These are phyloP conservation scores for Pluvialis apricaria DNA, from an alignment of 2,113 vertebrate species.

Conservation along the genomic window DNA sequence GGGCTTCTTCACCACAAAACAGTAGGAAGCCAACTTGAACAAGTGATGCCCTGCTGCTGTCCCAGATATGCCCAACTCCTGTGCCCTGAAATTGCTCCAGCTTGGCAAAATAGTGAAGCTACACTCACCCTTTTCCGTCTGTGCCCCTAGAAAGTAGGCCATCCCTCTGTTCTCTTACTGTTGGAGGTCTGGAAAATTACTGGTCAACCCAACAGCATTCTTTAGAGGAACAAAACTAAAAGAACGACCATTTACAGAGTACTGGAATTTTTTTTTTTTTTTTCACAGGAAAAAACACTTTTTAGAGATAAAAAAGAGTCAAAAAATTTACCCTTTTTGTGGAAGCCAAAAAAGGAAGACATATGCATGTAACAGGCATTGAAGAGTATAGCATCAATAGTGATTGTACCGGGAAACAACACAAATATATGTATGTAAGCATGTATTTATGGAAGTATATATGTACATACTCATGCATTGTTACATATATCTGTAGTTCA, in stretches of 20 bases:
- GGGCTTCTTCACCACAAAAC: not conserved
- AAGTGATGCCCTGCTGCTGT: not conserved
- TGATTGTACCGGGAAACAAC: not conserved
- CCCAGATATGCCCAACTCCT: not conserved
- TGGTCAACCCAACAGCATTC: not conserved
- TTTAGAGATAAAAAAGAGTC: not conserved
- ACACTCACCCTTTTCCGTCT: not conserved
- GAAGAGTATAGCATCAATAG: not conserved
- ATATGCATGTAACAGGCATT: fast-evolving
- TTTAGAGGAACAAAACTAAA: not conserved
- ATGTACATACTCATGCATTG: not conserved
- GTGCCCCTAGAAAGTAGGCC: not conserved
- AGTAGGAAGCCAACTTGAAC: not conserved
- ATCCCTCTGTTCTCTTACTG: not conserved
- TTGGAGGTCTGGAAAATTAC: not conserved
- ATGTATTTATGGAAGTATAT: not conserved
- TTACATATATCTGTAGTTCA: not conserved
- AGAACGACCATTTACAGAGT: not conserved
- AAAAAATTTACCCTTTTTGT: fast-evolving
- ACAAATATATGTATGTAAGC: not conserved
- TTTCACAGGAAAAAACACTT: not conserved
- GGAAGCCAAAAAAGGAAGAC: not conserved
- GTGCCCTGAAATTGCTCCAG: not conserved
- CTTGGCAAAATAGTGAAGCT: not conserved
- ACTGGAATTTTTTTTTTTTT: not conserved